Base-by-base conservation (phyloP, 2,888 invertebrate genomes). In the Ephialtes manifestator region DNA sequence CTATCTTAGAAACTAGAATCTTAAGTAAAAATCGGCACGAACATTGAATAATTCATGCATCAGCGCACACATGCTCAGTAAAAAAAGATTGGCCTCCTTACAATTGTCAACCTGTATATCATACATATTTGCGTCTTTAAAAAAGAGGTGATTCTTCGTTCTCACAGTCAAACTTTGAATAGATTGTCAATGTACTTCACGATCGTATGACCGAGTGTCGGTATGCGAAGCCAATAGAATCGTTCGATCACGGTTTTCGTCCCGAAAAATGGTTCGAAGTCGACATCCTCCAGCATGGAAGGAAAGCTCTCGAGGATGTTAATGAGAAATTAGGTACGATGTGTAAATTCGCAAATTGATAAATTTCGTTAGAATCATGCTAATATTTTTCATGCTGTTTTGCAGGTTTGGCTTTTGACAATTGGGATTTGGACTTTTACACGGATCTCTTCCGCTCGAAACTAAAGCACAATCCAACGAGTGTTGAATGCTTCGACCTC, bases 401-500 rank as follows among this genome's bases (percentile, higher is more conserved):
- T 91, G 31, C 88, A 96, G 98, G 99, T 77, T 95, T 99, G 87
- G 98, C 99, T 2, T 98, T 99, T 94, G 99, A 98, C 94, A 96
- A 97, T 77, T 98, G 98, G 96, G 99, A 99, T 93, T 95, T 99
- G 91, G 96, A 98, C 83, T 98, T 97, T 93, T 99, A 99, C 93
- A 97, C 97, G 84, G 95, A 98, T 91, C 94, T 99, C 82, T 99
- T 99, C 94, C 95, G 96, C 84, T 96, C 97, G 86, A 96, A 97
- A 89, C 94, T 99, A 28, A 97, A 97, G 90, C 95, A 99, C 77
- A 98, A 99, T 94, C 99, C 99, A 24, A 99, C 99, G 0, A 99
- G 98, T 92, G 99, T 99, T 0, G 99, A 99, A 94, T 97, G 99
- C 90, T 99, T 99, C 95, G 99, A 99, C 95, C 96, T 99, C 89